These are phyloP conservation scores for Apocheima hispidaria DNA, from an alignment of 2,888 invertebrate genomes.

Conservation along the genomic window DNA sequence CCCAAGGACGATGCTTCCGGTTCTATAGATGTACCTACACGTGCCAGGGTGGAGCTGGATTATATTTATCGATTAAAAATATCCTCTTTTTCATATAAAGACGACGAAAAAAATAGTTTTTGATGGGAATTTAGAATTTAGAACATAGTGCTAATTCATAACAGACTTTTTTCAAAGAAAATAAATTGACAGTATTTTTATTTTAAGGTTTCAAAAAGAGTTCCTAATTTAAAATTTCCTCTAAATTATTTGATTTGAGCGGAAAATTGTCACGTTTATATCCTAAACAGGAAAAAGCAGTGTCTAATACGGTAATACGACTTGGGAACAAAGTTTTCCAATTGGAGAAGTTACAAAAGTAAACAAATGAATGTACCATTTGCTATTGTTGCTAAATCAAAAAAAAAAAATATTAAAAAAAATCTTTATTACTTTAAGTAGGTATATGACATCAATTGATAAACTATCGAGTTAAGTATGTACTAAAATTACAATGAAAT, in stretches of 20 bases:
- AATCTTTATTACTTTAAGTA: background rate
- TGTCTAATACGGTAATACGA: background rate
- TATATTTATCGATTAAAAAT: conserved; percentile 57
- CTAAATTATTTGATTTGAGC: background rate
- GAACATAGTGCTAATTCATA: background rate
- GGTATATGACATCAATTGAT: background rate
- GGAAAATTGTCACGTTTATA: conserved; percentile 3
- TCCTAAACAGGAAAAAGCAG: conserved; percentile 9
- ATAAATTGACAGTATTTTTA: background rate
- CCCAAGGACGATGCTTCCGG: conserved; percentile 76
- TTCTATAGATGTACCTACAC: conserved; percentile 65
- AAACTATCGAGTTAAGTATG: background rate
- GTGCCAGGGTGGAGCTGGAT: conserved; percentile 55
- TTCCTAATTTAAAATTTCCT: background rate
- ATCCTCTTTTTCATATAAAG: conserved; percentile 26
- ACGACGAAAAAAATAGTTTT: conserved; percentile 31
- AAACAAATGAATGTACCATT: background rate
- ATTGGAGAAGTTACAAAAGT: background rate
- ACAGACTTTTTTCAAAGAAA: background rate
- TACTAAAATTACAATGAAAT: background rate
- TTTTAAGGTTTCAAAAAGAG: background rate
- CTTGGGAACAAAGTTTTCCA: conserved; percentile 12
- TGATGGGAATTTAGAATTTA: background rate
- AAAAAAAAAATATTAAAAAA: background rate
- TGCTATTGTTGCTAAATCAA: background rate